These are phyloP conservation scores for Podarcis cretensis DNA, from an alignment of 2,113 vertebrate genomes.

Conservation along the genomic window DNA sequence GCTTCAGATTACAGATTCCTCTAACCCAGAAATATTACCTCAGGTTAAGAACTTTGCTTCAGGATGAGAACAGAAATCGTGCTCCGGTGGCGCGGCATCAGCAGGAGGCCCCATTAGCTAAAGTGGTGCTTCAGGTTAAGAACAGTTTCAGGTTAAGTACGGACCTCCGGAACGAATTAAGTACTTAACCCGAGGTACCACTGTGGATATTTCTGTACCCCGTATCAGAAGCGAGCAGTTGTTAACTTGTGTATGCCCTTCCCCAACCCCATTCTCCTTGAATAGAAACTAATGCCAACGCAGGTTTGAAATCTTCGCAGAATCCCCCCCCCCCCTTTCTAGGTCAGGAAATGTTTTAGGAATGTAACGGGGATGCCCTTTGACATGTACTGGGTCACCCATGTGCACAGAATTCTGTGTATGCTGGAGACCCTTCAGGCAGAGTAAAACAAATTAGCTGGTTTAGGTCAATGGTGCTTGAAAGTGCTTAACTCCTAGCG, in stretches of 20 bases:
- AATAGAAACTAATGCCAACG: neutral
- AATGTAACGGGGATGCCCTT: neutral
- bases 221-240: neutral
- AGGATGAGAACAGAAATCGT: too few relatives aligned
- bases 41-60: too few relatives aligned
- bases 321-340: neutral
- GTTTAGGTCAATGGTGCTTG: neutral
- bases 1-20: too few relatives aligned
- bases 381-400: neutral
- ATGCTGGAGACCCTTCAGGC: neutral
- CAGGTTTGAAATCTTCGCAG: neutral
- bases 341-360: neutral
- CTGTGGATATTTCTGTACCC: neutral
- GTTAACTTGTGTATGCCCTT: neutral
- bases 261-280: neutral
- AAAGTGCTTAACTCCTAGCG: neutral
- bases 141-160: too few relatives aligned
- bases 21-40: too few relatives aligned
- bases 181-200: too few relatives aligned
- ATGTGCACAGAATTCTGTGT: neutral
- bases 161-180: too few relatives aligned
- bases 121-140: too few relatives aligned
- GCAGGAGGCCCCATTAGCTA: too few relatives aligned
- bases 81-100: too few relatives aligned
- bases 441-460: neutral